These are phyloP conservation scores for Pristionchus exspectatus DNA, from an alignment of 2,888 invertebrate genomes.

Conservation along the genomic window DNA sequence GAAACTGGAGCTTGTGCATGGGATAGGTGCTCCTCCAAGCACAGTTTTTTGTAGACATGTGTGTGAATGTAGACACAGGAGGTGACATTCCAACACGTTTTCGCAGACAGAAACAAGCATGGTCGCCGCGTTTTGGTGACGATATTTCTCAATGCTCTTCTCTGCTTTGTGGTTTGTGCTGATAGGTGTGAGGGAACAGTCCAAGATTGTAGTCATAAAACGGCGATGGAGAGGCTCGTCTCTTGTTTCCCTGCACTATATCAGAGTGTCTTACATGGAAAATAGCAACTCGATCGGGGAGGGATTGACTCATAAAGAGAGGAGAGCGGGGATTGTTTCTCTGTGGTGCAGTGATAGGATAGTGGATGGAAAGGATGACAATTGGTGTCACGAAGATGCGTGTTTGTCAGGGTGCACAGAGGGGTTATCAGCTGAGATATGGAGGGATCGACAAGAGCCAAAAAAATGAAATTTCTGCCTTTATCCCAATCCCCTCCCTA, in stretches of 20 bases:
- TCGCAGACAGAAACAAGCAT: background rate
- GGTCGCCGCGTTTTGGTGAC: background rate
- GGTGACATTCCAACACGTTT: background rate
- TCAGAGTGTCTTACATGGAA: background rate
- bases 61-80: background rate
- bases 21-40: background rate
- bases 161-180: slow-evolving; percentile 19
- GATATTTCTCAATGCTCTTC: background rate
- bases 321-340: background rate
- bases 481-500: no score
- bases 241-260: background rate
- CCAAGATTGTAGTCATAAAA: slow-evolving; percentile 45
- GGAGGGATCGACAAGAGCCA: background rate
- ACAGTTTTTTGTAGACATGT: background rate
- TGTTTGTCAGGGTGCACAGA: background rate
- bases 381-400: background rate
- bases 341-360: background rate
- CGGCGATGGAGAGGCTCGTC: background rate
- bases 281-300: background rate
- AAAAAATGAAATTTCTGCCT: no score
- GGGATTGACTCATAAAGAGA: background rate
- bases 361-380: background rate
- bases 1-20: no score
- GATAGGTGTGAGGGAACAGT: background rate
- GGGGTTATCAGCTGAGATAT: slow-evolving; percentile 19